Evolutionary conservation across 1,140 invertebrate species (phyloP).

Genomic region (Dendrolimus punctatus): DNA sequence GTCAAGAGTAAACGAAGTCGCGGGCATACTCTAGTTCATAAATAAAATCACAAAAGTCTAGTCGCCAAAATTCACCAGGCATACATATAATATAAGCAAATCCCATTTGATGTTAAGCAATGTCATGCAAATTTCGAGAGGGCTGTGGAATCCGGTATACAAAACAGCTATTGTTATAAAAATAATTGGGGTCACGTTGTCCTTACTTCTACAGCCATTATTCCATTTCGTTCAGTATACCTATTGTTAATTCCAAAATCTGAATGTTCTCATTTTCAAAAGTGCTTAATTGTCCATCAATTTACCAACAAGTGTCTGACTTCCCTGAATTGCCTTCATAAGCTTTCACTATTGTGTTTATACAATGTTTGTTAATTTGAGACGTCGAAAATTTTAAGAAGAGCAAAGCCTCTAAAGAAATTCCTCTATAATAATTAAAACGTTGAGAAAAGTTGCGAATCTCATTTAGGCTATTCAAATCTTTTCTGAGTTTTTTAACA

Average conservation of each 20-base stretch:
- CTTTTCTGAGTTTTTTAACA: too few relatives aligned
- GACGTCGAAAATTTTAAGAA: slow-evolving; percentile 1
- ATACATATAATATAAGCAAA: slow-evolving; percentile 39
- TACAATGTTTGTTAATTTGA: neutral
- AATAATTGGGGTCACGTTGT: slow-evolving; percentile 54
- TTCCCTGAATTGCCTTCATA: too few relatives aligned
- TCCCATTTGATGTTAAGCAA: slow-evolving; percentile 43
- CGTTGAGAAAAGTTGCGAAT: too few relatives aligned
- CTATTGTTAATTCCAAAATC: slow-evolving; percentile 16
- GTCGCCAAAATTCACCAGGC: slow-evolving; percentile 27
- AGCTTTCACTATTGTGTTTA: too few relatives aligned
- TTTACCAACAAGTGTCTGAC: slow-evolving; percentile 4
- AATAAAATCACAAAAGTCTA: slow-evolving; percentile 10
- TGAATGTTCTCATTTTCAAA: slow-evolving; percentile 5
- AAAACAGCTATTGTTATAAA: slow-evolving; percentile 57
- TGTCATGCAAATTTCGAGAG: slow-evolving; percentile 59
- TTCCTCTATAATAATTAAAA: too few relatives aligned
- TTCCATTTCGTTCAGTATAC: slow-evolving; percentile 21
- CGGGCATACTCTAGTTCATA: too few relatives aligned
- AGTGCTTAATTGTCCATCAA: slow-evolving; percentile 15
- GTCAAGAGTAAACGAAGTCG: too few relatives aligned
- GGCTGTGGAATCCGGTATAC: slow-evolving; percentile 33
- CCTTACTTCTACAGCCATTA: slow-evolving; percentile 29
- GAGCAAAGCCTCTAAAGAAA: neutral
- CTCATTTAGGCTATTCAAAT: too few relatives aligned